Evolutionary conservation across 1,140 invertebrate genomes (phyloP), one percentile per base, ranked within the genome.

Genomic region (Portunus trituberculatus): DNA sequence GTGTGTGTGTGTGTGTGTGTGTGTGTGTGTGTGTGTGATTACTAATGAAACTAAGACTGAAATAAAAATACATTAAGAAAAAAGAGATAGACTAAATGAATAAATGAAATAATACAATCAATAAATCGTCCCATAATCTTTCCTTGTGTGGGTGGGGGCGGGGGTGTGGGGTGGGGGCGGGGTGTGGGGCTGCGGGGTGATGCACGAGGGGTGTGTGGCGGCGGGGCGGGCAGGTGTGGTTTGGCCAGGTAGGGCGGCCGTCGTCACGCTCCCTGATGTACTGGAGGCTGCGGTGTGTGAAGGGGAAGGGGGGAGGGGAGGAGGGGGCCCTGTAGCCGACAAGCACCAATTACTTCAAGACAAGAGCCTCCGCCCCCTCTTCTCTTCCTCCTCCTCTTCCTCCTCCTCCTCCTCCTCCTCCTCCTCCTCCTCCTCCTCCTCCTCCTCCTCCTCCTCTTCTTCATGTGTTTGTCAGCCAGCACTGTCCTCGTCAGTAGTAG

Each of bases 181-280:
- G 45, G 16, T 8, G 88, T 20, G 88, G 4, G 16, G 88, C 16
- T 20, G 86, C 31, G 88, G 16, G 88, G 86, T 32, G 16, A 7
- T 12, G 86, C 20, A n/a, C 10, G 16, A 31, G 20, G 7, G 25
- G 88, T 20, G 31, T 10, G 88, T 16, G 32, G n/a, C 14, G 88
- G n/a, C 7, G 31, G 84, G 31, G 84, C 12, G 29, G 31, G 39
- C 20, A 46, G 45, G 88, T 46, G 39, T 46, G 39, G 88, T 46
- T 48, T 10, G 39, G 45, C 7, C 88, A 89, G 88, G 88, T 48
- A 89, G 88, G 31, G 84, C 31, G 83, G 28, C 84, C 84, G 84
- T 87, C 84, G 84, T 87, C 84, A 87, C 84, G 84, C 84, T 84
- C 31, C 31, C 84, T 87, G 84, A 87, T 87, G 84, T 6, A 87